Evolutionary conservation across 2,888 invertebrate genomes (phyloP).

Genomic region (Lottia gigantea): DNA sequence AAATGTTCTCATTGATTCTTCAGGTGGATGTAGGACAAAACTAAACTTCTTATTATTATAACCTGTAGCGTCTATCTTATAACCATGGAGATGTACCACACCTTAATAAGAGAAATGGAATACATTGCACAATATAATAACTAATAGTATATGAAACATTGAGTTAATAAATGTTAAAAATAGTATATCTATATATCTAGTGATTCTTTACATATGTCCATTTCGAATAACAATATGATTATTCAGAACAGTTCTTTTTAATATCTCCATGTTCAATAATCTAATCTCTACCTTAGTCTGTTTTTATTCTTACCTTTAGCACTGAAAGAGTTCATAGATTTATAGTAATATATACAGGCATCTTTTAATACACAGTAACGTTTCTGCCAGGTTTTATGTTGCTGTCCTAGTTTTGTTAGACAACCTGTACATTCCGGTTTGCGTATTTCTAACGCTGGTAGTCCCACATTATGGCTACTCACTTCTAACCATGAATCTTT

Average conservation of each 20-base stretch:
- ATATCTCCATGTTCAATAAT: no score
- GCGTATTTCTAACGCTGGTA: conserved; percentile 80
- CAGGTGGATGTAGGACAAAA: conserved; percentile 90
- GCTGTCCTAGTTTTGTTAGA: conserved; percentile 79
- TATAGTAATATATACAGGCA: conserved; percentile 93
- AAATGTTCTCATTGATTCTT: conserved; percentile 86
- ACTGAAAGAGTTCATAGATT: conserved; percentile 85
- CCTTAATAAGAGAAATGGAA: conserved; percentile 72
- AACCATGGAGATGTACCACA: conserved; percentile 93
- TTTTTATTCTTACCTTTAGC: conserved; percentile 79
- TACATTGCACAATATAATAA: conserved; percentile 2
- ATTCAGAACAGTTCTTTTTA: no score
- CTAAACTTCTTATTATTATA: conserved; percentile 88
- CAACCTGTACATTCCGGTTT: conserved; percentile 94
- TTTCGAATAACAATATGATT: no score
- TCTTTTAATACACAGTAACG: conserved; percentile 95
- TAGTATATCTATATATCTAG: no score
- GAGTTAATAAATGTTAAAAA: no score
- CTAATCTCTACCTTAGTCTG: background rate
- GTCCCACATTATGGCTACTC: conserved; percentile 82
- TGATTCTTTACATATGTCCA: no score
- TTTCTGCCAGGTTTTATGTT: conserved; percentile 87
- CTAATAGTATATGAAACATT: no score
- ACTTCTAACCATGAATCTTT: conserved; percentile 79
- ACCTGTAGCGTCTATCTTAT: conserved; percentile 83